phyloP scores from a whole-genome alignment of 2,888 invertebrate species.

The Luffia ferchaultella region DNA sequence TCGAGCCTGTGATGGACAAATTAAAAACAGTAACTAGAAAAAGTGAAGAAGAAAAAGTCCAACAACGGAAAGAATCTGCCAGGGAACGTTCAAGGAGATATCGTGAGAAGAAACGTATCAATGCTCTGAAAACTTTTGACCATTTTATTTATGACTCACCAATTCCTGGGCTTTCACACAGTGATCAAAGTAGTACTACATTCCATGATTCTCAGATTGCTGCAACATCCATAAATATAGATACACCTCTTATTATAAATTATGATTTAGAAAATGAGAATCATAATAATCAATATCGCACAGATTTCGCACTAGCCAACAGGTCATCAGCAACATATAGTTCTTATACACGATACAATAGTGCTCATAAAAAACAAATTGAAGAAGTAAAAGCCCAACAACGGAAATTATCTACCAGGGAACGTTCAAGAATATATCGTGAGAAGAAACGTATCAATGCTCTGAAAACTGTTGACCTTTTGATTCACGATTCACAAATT shows the following conservation, averaged over 20 bases:
- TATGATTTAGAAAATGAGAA: not conserved
- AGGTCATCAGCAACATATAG: not conserved
- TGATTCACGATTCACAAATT: constrained; percentile 1
- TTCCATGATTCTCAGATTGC: constrained; percentile 1
- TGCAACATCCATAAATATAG: not conserved
- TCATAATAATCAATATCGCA: not conserved
- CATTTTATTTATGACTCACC: not conserved
- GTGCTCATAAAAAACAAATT: no score
- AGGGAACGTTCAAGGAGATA: constrained; percentile 1
- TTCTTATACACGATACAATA: no score
- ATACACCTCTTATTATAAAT: not conserved
- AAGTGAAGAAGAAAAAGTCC: constrained; percentile 1
- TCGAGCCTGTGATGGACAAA: not conserved
- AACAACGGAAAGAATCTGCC: not conserved
- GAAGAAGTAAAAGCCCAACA: not conserved
- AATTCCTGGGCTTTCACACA: constrained; percentile 1
- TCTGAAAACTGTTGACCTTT: not conserved
- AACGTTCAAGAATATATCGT: constrained; percentile 1
- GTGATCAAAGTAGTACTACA: not conserved
- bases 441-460: constrained; percentile 1
- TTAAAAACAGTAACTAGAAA: not conserved
- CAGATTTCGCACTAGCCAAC: not conserved
- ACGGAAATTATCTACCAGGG: not conserved
- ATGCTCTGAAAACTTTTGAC: not conserved
- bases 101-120: constrained; percentile 1